These are phyloP conservation scores for Cheilosia variabilis DNA, from an alignment of 2,888 invertebrate species.

Conservation along the genomic window DNA sequence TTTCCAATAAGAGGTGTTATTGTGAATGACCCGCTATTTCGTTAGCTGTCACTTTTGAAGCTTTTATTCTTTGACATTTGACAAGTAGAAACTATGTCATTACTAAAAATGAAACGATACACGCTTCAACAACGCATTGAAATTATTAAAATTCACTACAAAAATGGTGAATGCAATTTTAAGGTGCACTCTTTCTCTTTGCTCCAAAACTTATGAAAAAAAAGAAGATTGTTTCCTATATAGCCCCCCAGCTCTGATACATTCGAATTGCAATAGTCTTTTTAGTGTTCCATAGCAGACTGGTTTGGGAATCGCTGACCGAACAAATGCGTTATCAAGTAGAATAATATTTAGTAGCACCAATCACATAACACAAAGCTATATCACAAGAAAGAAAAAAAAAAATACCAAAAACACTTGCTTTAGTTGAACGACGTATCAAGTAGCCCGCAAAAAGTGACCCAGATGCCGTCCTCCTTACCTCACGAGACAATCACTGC, in stretches of 20 bases:
- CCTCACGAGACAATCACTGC: constrained; percentile 76
- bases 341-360: constrained; percentile 44
- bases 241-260: background rate
- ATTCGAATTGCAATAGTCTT: background rate
- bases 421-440: constrained; percentile 78
- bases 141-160: too few relatives aligned
- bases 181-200: too few relatives aligned
- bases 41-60: too few relatives aligned
- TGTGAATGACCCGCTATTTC: too few relatives aligned
- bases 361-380: constrained; percentile 45
- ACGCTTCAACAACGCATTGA: too few relatives aligned
- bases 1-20: too few relatives aligned
- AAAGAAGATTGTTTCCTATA: too few relatives aligned
- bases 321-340: constrained; percentile 73
- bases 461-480: constrained; percentile 76
- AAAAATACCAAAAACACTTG: constrained; percentile 67
- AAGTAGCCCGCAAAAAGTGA: constrained; percentile 78
- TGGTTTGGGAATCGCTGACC: constrained; percentile 50
- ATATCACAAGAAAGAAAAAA: constrained; percentile 31
- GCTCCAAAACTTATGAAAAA: too few relatives aligned
- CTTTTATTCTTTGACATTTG: too few relatives aligned
- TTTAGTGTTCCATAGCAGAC: constrained; percentile 10
- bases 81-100: too few relatives aligned
- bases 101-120: too few relatives aligned
- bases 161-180: too few relatives aligned